A percentile compares a stretch with the other conserved stretches of the same genome.
phyloP scores from a whole-genome alignment of 2,113 vertebrate genomes.

The Amia ocellicauda region DNA sequence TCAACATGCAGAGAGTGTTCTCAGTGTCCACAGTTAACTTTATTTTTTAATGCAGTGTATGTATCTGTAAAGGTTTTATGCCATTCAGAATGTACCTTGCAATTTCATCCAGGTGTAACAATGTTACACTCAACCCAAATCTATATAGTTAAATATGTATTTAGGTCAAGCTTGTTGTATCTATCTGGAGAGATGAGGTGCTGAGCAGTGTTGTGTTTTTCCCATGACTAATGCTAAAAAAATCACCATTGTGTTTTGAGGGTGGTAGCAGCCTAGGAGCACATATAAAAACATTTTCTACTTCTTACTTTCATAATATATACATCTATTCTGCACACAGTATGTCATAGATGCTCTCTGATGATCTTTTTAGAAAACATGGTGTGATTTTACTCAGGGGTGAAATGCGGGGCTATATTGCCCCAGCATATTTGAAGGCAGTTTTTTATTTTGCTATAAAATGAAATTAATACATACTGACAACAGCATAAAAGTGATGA shows the following conservation, averaged over 20 bases:
- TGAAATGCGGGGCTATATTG: slow-evolving; percentile 1
- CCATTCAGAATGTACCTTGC: background rate
- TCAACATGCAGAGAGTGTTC: no score
- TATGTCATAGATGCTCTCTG: background rate
- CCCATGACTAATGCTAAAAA: background rate
- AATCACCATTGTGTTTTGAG: background rate
- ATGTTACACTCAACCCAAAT: background rate
- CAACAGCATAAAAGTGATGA: slow-evolving; percentile 4
- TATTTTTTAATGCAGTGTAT: no score
- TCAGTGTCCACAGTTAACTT: no score
- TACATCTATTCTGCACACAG: background rate
- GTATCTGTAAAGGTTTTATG: background rate
- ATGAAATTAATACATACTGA: slow-evolving; percentile 7
- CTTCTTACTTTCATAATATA: background rate
- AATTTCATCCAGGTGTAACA: background rate
- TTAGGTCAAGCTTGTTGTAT: slow-evolving; percentile 21
- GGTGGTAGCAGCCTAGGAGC: background rate
- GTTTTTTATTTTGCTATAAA: slow-evolving; percentile 5
- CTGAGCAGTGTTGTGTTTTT: background rate
- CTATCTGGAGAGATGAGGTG: background rate
- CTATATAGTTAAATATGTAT: slow-evolving; percentile 15
- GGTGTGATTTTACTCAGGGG: background rate
- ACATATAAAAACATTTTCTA: background rate
- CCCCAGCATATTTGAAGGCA: background rate
- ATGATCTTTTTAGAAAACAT: no score